phyloP scores from a whole-genome alignment of 2,888 invertebrate species.

The Onthophagus sagittarius region DNA sequence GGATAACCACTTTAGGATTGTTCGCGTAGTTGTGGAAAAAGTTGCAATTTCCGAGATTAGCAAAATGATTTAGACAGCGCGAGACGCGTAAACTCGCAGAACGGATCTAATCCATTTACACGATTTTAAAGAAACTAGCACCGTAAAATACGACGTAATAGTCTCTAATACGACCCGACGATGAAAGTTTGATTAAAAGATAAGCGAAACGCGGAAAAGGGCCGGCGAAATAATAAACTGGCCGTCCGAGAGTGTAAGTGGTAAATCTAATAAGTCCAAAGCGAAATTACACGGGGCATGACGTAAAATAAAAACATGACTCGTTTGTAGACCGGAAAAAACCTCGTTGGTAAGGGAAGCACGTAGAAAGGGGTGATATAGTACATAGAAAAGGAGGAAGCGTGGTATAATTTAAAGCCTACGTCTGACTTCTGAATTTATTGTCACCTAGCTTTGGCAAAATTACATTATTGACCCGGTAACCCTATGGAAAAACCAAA shows the following conservation, averaged over 20 bases:
- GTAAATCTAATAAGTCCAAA: slow-evolving; percentile 1
- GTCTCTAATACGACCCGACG: not conserved
- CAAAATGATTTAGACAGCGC: not conserved
- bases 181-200: not conserved
- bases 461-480: slow-evolving; percentile 11
- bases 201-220: not conserved
- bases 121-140: not conserved
- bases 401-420: slow-evolving; percentile 13
- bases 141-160: not conserved
- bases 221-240: slow-evolving; percentile 1
- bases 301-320: slow-evolving; percentile 5
- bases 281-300: slow-evolving; percentile 2
- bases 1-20: not conserved
- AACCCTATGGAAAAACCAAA: slow-evolving; percentile 1
- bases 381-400: slow-evolving; percentile 8
- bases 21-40: not conserved
- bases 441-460: slow-evolving; percentile 4
- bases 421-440: slow-evolving; percentile 8
- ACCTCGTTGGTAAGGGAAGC: slow-evolving; percentile 4
- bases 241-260: not conserved
- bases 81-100: not conserved
- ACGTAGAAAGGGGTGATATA: slow-evolving; percentile 8
- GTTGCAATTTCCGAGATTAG: not conserved
- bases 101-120: not conserved
- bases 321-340: not conserved